These are phyloP conservation scores for Pomacea canaliculata DNA, from an alignment of 2,888 invertebrate species.

Conservation along the genomic window DNA sequence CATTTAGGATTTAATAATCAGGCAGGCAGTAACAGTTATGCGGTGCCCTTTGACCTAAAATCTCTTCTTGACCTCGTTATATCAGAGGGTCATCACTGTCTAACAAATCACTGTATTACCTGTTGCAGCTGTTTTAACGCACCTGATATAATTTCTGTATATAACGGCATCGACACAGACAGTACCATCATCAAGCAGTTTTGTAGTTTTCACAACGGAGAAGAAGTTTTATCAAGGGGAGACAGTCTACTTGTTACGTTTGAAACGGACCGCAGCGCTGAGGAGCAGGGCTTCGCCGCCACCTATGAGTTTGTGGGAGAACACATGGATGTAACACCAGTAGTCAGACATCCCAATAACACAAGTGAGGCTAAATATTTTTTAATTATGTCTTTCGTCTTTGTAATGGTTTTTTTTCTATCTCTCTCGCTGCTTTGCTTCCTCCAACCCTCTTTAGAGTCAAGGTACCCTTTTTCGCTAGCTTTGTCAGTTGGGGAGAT, in stretches of 20 bases:
- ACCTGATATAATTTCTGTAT: conserved; percentile 51
- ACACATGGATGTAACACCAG: conserved; percentile 16
- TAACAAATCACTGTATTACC: not conserved
- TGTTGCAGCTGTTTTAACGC: conserved; percentile 37
- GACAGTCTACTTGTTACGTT: conserved; percentile 55
- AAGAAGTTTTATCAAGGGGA: conserved; percentile 46
- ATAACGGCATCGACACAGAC: conserved; percentile 49
- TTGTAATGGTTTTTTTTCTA: not conserved
- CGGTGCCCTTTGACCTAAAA: too few species aligned
- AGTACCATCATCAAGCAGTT: conserved; percentile 43
- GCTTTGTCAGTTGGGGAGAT: too few species aligned
- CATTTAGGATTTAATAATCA: too few species aligned
- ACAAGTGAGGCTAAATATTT: not conserved
- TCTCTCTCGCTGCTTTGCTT: conserved; percentile 15
- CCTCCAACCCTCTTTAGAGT: not conserved
- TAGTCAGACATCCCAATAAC: conserved; percentile 8
- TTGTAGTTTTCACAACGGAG: conserved; percentile 52
- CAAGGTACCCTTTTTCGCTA: not conserved
- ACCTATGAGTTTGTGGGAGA: conserved; percentile 44
- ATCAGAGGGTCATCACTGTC: too few species aligned
- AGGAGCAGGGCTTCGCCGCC: conserved; percentile 59
- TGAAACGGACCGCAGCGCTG: conserved; percentile 42
- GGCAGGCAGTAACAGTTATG: too few species aligned
- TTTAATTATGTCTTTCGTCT: not conserved
- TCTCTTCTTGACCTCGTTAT: too few species aligned